These are phyloP conservation scores for Bubo blakistoni DNA, from an alignment of 2,113 vertebrate genomes.

Conservation along the genomic window DNA sequence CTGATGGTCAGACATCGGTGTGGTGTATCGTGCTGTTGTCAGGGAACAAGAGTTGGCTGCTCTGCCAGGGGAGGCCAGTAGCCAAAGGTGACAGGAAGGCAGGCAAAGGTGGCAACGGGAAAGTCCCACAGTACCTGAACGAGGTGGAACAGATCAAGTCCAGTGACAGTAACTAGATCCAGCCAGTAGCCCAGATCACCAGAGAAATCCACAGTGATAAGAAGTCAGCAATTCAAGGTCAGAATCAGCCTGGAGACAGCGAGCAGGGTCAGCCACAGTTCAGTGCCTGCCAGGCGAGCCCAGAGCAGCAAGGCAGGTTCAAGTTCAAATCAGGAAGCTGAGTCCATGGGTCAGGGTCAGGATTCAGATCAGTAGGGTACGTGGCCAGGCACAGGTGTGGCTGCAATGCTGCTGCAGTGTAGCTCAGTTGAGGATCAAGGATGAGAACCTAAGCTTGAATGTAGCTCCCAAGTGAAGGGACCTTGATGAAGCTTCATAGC, in stretches of 20 bases:
- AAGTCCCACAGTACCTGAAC: not conserved
- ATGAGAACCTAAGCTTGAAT: not conserved
- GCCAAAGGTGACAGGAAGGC: not conserved
- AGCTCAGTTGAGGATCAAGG: not conserved
- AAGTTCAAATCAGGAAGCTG: not conserved
- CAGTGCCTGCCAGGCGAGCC: not conserved
- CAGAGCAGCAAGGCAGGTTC: not conserved
- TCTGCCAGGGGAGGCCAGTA: not conserved
- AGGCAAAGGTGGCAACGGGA: not conserved
- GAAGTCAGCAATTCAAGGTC: not conserved
- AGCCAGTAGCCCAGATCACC: not conserved
- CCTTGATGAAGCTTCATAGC: not conserved
- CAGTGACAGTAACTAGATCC: not conserved
- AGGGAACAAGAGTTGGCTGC: not conserved
- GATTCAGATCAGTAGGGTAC: fast-evolving
- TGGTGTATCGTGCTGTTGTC: not conserved
- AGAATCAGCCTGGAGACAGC: not conserved
- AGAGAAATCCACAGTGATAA: not conserved
- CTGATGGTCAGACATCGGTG: not conserved
- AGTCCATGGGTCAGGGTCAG: not conserved
- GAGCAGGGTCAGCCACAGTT: not conserved
- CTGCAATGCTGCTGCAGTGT: not conserved
- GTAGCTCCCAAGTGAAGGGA: not conserved
- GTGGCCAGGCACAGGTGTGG: not conserved
- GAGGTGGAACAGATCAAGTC: not conserved